Evolutionary conservation across 2,113 vertebrate species (phyloP).

Genomic region (Carassius gibelio): DNA sequence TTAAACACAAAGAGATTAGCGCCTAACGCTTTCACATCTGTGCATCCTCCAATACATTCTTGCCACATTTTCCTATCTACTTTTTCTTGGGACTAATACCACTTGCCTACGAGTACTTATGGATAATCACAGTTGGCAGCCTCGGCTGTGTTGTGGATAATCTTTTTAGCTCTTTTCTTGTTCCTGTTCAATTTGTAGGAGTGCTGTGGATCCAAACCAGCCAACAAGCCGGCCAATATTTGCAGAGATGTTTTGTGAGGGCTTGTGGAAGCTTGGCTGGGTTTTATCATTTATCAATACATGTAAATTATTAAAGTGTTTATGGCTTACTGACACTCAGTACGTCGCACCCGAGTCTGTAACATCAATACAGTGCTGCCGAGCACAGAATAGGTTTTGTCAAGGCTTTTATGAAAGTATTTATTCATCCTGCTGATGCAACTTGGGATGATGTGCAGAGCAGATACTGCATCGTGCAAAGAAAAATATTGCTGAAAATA

Average conservation of each 20-base stretch:
- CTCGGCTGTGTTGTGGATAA: conserved; percentile 36
- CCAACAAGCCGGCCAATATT: neutral
- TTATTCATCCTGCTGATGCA: conserved; percentile 25
- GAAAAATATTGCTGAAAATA: neutral
- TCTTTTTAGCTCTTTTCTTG: conserved; percentile 43
- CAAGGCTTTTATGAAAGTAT: conserved; percentile 1
- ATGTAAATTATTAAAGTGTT: conserved; percentile 24
- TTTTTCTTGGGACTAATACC: conserved; percentile 41
- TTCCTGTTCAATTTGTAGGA: conserved; percentile 34
- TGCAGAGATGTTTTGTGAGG: conserved; percentile 16
- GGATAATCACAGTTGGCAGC: conserved; percentile 40
- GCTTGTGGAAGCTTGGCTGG: neutral
- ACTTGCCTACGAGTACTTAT: conserved; percentile 22
- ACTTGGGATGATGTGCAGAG: neutral
- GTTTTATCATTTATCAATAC: conserved; percentile 34
- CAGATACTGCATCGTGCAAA: neutral
- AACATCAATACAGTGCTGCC: neutral
- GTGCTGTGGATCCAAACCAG: conserved; percentile 16
- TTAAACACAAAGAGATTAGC: conserved; percentile 36
- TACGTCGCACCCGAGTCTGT: neutral
- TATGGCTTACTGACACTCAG: neutral
- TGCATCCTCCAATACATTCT: neutral
- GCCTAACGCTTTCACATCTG: conserved; percentile 11
- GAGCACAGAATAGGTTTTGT: neutral
- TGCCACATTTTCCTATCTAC: conserved; percentile 14